Evolutionary conservation across 64 coral and sea anemone species (phyloP).

Genomic region (Porites lutea): DNA sequence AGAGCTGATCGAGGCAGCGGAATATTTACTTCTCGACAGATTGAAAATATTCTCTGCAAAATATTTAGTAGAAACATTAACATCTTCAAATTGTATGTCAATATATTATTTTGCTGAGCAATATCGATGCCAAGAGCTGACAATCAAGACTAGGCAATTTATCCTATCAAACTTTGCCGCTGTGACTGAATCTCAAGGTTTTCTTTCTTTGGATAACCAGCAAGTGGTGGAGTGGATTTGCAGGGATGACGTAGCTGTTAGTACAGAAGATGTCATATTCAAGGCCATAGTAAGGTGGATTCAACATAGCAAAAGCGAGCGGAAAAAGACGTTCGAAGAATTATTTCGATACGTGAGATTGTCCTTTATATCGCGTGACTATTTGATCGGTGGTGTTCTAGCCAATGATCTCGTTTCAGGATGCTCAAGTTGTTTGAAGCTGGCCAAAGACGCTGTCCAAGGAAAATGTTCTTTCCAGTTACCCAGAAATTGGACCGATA

Average conservation of each 20-base stretch:
- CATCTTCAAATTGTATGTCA: not conserved
- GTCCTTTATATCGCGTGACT: not conserved
- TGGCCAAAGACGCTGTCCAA: not conserved
- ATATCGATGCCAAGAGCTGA: slow-evolving; percentile 1
- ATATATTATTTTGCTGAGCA: slow-evolving; percentile 19
- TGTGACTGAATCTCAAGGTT: slow-evolving; percentile 5
- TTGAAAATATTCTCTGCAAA: slow-evolving; percentile 7
- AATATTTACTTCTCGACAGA: slow-evolving; percentile 30
- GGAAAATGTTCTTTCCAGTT: not conserved
- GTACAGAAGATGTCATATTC: not conserved
- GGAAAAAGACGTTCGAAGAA: slow-evolving; percentile 12
- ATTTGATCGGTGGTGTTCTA: no score
- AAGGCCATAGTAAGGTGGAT: slow-evolving; percentile 21
- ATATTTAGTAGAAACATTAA: not conserved
- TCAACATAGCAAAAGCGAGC: not conserved
- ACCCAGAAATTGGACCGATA: not conserved
- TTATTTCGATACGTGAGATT: not conserved
- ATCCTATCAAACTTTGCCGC: slow-evolving; percentile 16
- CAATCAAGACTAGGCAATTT: not conserved
- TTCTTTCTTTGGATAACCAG: not conserved
- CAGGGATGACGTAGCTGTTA: slow-evolving; percentile 42
- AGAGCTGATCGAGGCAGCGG: slow-evolving; percentile 25
- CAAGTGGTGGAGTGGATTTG: slow-evolving; percentile 23
- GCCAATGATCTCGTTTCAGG: not conserved
- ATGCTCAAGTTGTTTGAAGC: not conserved